phyloP scores from a whole-genome alignment of 2,888 invertebrate genomes.

The Subacronicta megacephala region DNA sequence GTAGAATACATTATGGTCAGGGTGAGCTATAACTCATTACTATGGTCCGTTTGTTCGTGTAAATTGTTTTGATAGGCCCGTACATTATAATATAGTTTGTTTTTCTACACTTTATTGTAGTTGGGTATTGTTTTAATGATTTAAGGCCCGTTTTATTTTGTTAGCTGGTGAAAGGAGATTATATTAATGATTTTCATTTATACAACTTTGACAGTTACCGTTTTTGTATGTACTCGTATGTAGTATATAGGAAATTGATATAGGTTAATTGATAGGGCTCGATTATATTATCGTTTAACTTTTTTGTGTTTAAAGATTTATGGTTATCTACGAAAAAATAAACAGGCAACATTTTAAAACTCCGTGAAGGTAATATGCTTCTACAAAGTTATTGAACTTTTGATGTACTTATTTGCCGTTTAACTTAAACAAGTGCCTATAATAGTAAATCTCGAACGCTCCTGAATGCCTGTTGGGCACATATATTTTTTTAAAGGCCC shows the following conservation, averaged over 20 bases:
- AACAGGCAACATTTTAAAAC: slow-evolving; percentile 14
- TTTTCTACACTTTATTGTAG: slow-evolving; percentile 38
- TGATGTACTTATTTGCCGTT: slow-evolving; percentile 50
- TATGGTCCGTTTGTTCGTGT: slow-evolving; percentile 45
- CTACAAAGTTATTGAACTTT: slow-evolving; percentile 34
- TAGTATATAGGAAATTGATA: too few species aligned
- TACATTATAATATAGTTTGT: slow-evolving; percentile 26
- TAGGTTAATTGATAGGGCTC: too few species aligned
- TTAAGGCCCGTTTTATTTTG: slow-evolving; percentile 37
- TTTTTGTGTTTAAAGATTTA: too few species aligned
- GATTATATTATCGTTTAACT: too few species aligned
- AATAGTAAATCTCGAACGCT: slow-evolving; percentile 57
- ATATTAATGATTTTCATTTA: slow-evolving; percentile 16
- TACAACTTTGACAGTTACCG: too few species aligned
- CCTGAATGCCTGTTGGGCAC: slow-evolving; percentile 24
- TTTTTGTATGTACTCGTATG: too few species aligned
- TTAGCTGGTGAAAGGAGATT: slow-evolving; percentile 28
- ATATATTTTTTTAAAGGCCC: slow-evolving; percentile 49
- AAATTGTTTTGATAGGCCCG: slow-evolving; percentile 47
- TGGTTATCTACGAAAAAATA: slow-evolving; percentile 14
- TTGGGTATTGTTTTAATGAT: slow-evolving; percentile 24
- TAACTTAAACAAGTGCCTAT: slow-evolving; percentile 59
- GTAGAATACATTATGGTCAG: slow-evolving; percentile 43
- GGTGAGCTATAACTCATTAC: slow-evolving; percentile 20
- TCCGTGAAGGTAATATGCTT: slow-evolving; percentile 17